Evolutionary conservation across 2,113 vertebrate species (phyloP).

Genomic region (Leucopternis melanops): DNA sequence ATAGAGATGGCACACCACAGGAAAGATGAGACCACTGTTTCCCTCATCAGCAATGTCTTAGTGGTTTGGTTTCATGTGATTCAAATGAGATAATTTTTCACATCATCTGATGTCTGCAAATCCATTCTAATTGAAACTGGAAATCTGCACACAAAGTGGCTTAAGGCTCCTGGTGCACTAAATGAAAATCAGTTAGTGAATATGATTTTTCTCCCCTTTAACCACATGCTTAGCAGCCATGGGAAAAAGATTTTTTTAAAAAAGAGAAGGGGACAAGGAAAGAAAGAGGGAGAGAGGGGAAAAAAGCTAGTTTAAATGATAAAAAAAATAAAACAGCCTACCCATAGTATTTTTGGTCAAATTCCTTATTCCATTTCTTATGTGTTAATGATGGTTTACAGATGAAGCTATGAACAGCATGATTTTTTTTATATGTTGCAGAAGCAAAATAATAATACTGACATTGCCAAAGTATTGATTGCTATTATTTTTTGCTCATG

Average conservation of each 20-base stretch:
- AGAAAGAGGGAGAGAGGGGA: not conserved
- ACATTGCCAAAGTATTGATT: not conserved
- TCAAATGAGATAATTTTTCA: conserved; percentile 68
- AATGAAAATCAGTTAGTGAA: conserved; percentile 38
- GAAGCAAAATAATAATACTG: not conserved
- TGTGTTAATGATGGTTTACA: not conserved
- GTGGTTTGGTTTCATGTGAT: conserved; percentile 37
- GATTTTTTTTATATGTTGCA: not conserved
- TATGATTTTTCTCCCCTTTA: conserved; percentile 7
- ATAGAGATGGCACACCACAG: conserved; percentile 76
- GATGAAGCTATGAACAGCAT: not conserved
- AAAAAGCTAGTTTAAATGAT: not conserved
- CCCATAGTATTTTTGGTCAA: not conserved
- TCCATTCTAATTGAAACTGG: conserved; percentile 55
- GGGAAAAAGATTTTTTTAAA: not conserved
- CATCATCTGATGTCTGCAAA: conserved; percentile 51
- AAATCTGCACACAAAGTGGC: conserved; percentile 40
- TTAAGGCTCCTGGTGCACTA: not conserved
- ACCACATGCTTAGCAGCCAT: not conserved
- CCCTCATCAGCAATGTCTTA: conserved; percentile 60
- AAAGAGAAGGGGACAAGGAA: not conserved
- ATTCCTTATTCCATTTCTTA: not conserved
- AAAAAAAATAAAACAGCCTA: not conserved
- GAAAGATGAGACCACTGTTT: conserved; percentile 67
- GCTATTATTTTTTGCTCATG: not conserved